phyloP scores from a whole-genome alignment of 2,113 vertebrate genomes.

The Chaetura pelagica region DNA sequence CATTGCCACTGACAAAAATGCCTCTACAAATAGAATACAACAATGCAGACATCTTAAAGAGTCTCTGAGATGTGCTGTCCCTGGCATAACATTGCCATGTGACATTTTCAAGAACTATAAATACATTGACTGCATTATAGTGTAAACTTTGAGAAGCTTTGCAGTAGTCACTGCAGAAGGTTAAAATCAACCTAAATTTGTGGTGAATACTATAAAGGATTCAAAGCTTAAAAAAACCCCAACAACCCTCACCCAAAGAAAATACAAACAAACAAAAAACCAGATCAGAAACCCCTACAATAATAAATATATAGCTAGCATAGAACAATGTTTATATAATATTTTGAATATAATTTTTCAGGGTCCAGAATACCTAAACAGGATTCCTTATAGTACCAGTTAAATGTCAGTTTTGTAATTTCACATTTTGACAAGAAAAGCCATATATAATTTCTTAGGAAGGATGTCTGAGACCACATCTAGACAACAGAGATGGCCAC shows the following conservation, averaged over 20 bases:
- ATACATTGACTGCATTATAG: slow-evolving; percentile 58
- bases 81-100: slow-evolving; percentile 43
- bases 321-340: background rate
- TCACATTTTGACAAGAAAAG: slow-evolving; percentile 38
- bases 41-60: slow-evolving; percentile 55
- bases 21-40: slow-evolving; percentile 55
- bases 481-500: slow-evolving; percentile 46
- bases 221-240: background rate
- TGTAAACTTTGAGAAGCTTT: slow-evolving; percentile 63
- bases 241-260: background rate
- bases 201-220: background rate
- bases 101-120: slow-evolving; percentile 62
- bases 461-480: slow-evolving; percentile 45
- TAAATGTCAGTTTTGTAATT: slow-evolving; percentile 47
- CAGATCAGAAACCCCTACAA: background rate
- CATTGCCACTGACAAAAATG: slow-evolving; percentile 33
- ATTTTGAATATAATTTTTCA: background rate
- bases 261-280: background rate
- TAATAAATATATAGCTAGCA: background rate
- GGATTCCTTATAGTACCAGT: slow-evolving; percentile 35
- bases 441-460: slow-evolving; percentile 37
- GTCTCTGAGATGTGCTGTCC: slow-evolving; percentile 35
- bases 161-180: slow-evolving; percentile 45
- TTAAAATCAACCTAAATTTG: slow-evolving; percentile 27
- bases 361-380: background rate